Evolutionary conservation across 2,888 invertebrate species (phyloP), one percentile per base, ranked within the genome.

Genomic region (Amblyjoppa fuscipennis): DNA sequence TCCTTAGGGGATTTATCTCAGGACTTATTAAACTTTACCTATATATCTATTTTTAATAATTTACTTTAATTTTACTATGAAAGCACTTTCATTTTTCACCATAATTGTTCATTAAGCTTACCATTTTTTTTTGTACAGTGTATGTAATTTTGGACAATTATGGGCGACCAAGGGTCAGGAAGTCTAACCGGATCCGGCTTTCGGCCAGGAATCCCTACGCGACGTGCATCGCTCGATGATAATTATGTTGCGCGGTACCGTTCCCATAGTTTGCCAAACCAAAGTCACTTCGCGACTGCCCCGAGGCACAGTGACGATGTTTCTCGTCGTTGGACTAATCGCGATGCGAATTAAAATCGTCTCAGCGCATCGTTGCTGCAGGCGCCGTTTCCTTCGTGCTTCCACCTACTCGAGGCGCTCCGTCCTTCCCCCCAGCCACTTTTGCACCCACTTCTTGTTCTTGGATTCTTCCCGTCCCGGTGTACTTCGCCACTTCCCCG

Each of bases 211-310:
- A 7, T 34, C 5, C 34, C 6, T 34, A 34, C 6, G 34, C 34
- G 34, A 34, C 6, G 34, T 6, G 34, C 6, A 7, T 7, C 34
- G 34, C 34, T 34, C 34, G 34, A 34, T 1, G 1, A 1, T 34
- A 93, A 93, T 93, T 93, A 92, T 90, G 92, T 89, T 88, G 88
- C 90, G 89, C 89, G 88, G 86, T 85, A 85, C 70, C 89, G 86
- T 85, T 87, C 28, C 25, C 59, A 59, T 13, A 73, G 41, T 73
- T 59, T 59, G 28, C 1, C 28, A 59, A 28, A 13, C 9, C 28
- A 13, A 28, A 28, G 13, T 28, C 28, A 59, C 59, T 59, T 25
- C 7, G 28, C 59, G 25, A 11, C 13, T 4, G 45, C 11, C 59
- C 28, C 28, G 25, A 25, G 28, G 59, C 13, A 28, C 11, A 59